Percentiles rank a stretch among this genome's conserved stretches.
phyloP scores from a whole-genome alignment of 2,113 vertebrate genomes.

The Cepphus grylle region DNA sequence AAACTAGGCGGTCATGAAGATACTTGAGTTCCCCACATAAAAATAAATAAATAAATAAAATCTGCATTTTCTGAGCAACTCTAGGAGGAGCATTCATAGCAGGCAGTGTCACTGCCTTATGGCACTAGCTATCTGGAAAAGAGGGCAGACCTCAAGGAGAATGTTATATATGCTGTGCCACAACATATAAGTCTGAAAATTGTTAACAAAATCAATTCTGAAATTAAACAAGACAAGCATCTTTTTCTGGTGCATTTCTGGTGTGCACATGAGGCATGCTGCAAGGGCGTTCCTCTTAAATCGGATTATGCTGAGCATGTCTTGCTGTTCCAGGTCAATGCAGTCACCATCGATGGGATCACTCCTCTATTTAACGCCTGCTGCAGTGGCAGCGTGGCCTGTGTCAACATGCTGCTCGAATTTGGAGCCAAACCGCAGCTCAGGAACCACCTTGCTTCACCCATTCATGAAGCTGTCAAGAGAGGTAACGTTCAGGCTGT shows the following conservation, averaged over 20 bases:
- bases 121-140: background rate
- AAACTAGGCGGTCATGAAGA: background rate
- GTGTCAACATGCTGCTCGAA: conserved; percentile 81
- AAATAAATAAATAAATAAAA: background rate
- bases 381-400: conserved; percentile 82
- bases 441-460: conserved; percentile 73
- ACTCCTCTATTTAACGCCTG: conserved; percentile 89
- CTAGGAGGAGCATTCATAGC: background rate
- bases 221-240: background rate
- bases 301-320: fast-evolving
- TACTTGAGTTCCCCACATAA: background rate
- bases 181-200: background rate
- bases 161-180: background rate
- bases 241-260: background rate
- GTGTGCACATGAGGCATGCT: background rate
- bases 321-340: conserved; percentile 73
- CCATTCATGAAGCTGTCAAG: conserved; percentile 84
- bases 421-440: conserved; percentile 70
- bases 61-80: background rate
- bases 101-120: background rate
- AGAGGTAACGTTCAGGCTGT: conserved; percentile 72
- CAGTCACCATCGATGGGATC: conserved; percentile 79
- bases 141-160: background rate
- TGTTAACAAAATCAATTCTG: background rate
- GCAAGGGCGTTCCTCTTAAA: background rate